These are phyloP conservation scores for Macrosteles quadrilineatus DNA, from an alignment of 1,140 invertebrate species.

Conservation along the genomic window DNA sequence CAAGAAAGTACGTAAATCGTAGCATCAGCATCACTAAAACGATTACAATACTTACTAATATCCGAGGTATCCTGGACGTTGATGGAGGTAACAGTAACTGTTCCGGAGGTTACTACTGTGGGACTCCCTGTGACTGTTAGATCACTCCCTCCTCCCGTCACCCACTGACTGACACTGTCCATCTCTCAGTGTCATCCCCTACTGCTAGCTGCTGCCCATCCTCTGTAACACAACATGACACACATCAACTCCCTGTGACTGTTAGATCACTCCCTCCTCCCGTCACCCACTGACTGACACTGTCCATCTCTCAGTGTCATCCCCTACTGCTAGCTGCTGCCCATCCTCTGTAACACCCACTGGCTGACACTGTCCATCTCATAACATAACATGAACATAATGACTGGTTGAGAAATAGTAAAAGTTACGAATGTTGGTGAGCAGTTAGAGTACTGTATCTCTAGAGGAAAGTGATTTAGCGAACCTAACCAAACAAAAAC, in stretches of 20 bases:
- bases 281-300: constrained; percentile 27
- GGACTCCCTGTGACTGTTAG: constrained; percentile 24
- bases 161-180: constrained; percentile 30
- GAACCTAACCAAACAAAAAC: too few species aligned
- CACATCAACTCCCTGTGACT: background rate
- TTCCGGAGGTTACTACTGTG: constrained; percentile 42
- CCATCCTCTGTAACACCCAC: background rate
- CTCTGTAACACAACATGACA: constrained; percentile 7
- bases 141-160: constrained; percentile 28
- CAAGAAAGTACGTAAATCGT: too few species aligned
- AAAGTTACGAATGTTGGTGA: too few species aligned
- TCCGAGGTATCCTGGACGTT: constrained; percentile 35
- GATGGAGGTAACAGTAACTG: constrained; percentile 43
- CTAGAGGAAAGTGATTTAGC: too few species aligned
- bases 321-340: background rate
- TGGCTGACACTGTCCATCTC: background rate
- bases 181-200: constrained; percentile 32
- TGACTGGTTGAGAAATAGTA: too few species aligned
- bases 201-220: background rate
- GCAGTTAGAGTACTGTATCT: too few species aligned
- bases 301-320: constrained; percentile 33
- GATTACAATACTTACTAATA: constrained; percentile 10
- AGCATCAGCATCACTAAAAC: too few species aligned
- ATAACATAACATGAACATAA: background rate
- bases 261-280: constrained; percentile 29